Base-by-base conservation (phyloP, 2,888 invertebrate species). In the Callyntrura sp. region DNA sequence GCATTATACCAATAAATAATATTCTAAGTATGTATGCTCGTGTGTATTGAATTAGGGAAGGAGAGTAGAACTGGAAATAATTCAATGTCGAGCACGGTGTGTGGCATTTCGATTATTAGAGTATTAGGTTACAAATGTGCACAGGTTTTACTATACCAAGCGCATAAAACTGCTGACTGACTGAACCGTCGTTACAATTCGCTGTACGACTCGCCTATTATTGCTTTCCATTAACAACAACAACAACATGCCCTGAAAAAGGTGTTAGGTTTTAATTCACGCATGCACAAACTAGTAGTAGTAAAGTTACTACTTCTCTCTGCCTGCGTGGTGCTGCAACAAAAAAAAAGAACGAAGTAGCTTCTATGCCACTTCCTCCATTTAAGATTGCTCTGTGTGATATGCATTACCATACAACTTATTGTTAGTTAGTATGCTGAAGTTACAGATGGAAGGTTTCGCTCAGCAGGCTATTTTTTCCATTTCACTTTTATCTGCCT, bases 201-300 rank as follows among this genome's bases (percentile, higher is more conserved):
- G 28, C 55, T 1, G 57, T 79, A 35, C 57, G 55, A 79, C 35
- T 28, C 57, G 79, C 79, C 17, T 57, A 45, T 70, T 23, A 57
- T 79, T 79, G 57, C 73, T 60, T 85, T 76, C 76, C 73, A 85
- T 85, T 85, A 76, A 17, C 73, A 48, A 83, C 65, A 62, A 43
- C 45, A 78, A 48, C 76, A 73, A 78, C 55, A 55, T 79, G 51
- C 20, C 79, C 57, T 68, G 20, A 79, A 68, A n/a, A 87, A 87
- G 79, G 87, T 68, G 81, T 81, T 79, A 70, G 81, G 23, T 35
- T 68, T 81, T 81, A 68, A 87, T 70, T 87, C 81, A 87, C 79
- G 81, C 87, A 87, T 87, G 87, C 87, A 85, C 85, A 51, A 60
- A 25, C 35, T 70, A 48, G n/a, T n/a, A n/a, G n/a, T n/a, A n/a